phyloP scores from a whole-genome alignment of 2,113 vertebrate genomes.

The Ornithorhynchus anatinus region DNA sequence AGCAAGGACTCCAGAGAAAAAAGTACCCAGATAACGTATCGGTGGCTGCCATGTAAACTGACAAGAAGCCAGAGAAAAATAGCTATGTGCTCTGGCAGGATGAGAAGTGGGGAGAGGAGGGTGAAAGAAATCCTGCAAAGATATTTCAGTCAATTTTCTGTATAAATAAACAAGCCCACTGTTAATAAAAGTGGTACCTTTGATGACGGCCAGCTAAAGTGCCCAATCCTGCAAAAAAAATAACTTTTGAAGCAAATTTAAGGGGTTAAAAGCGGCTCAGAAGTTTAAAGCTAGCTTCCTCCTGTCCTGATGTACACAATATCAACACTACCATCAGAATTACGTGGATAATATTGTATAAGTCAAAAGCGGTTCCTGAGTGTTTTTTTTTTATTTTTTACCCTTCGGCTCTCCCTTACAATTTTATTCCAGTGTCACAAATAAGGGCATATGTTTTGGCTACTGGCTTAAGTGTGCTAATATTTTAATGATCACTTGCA shows the following conservation, averaged over 20 bases:
- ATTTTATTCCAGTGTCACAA: slow-evolving; percentile 47
- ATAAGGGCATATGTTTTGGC: slow-evolving; percentile 45
- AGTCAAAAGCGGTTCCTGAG: too few species aligned
- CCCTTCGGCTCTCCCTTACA: slow-evolving; percentile 30
- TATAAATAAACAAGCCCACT: slow-evolving; percentile 42
- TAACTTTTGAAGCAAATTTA: slow-evolving; percentile 41
- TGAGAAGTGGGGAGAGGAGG: not conserved
- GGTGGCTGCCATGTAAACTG: not conserved
- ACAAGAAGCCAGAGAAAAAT: not conserved
- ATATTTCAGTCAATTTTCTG: slow-evolving; percentile 41
- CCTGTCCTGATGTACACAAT: slow-evolving; percentile 1
- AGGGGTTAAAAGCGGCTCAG: slow-evolving; percentile 27
- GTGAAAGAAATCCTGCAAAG: not conserved
- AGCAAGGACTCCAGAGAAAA: not conserved
- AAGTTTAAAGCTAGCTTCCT: slow-evolving; percentile 26
- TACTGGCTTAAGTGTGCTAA: slow-evolving; percentile 57
- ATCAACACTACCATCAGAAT: not conserved
- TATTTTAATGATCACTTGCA: slow-evolving; percentile 64
- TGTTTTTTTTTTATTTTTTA: too few species aligned
- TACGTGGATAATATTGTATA: too few species aligned
- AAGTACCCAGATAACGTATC: not conserved
- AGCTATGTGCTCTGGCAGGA: not conserved
- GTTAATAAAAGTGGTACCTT: slow-evolving; percentile 51
- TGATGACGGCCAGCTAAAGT: slow-evolving; percentile 37
- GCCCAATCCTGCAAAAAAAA: slow-evolving; percentile 35